Percentiles rank a stretch among this genome's conserved stretches.
phyloP scores from a whole-genome alignment of 2,888 invertebrate genomes.

The Coleophora deauratella region DNA sequence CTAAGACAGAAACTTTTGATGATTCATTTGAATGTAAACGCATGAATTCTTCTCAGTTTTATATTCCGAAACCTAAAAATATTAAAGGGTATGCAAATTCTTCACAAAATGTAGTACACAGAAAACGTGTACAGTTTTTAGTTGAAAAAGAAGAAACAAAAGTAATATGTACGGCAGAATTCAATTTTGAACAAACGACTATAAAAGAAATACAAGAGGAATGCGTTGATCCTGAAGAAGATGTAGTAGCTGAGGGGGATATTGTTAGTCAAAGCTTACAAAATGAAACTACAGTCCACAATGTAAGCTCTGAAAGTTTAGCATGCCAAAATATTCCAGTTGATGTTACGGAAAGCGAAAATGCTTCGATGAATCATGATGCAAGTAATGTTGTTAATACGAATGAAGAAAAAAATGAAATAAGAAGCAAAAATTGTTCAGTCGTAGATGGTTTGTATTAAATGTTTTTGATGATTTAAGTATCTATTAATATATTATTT shows the following conservation, averaged over 20 bases:
- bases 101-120: slow-evolving; percentile 54
- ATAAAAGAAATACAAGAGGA: slow-evolving; percentile 29
- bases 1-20: slow-evolving; percentile 41
- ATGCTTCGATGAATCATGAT: slow-evolving; percentile 12
- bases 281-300: too few relatives aligned
- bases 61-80: slow-evolving; percentile 73
- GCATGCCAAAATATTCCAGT: too few relatives aligned
- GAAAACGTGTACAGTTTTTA: slow-evolving; percentile 82
- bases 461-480: too few relatives aligned
- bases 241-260: slow-evolving; percentile 50
- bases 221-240: slow-evolving; percentile 38
- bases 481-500: too few relatives aligned
- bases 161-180: slow-evolving; percentile 64
- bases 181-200: slow-evolving; percentile 53
- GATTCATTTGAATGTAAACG: slow-evolving; percentile 47
- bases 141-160: slow-evolving; percentile 77
- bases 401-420: slow-evolving; percentile 21
- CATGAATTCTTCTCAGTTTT: slow-evolving; percentile 72
- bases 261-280: slow-evolving; percentile 53
- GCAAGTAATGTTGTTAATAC: slow-evolving; percentile 27
- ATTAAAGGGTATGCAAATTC: slow-evolving; percentile 27
- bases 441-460: not conserved
- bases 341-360: too few relatives aligned
- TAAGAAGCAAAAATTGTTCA: too few relatives aligned
- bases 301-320: too few relatives aligned